phyloP scores from a whole-genome alignment of 1,140 invertebrate species.

The Drosophila kohkoa region DNA sequence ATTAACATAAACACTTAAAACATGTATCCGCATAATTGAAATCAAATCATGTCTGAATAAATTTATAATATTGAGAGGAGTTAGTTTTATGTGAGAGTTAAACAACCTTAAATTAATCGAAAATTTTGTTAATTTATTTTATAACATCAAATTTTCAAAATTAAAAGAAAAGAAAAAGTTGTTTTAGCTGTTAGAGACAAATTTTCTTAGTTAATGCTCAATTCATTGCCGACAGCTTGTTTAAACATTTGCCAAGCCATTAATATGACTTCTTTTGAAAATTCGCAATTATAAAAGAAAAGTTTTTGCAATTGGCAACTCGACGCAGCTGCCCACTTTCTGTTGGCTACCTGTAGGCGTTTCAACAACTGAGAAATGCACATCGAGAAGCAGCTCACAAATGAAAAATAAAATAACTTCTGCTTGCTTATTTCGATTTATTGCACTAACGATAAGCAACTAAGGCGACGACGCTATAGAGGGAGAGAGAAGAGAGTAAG shows the following conservation, averaged over 20 bases:
- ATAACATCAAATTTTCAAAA: no score
- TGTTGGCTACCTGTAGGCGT: slow-evolving; percentile 24
- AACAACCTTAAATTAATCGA: no score
- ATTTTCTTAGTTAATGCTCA: no score
- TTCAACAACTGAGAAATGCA: not conserved
- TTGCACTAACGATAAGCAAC: slow-evolving; percentile 68
- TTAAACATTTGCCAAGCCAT: not conserved
- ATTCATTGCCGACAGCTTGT: no score
- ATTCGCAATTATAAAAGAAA: not conserved
- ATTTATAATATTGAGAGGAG: no score
- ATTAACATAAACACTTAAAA: no score
- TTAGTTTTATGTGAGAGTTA: no score
- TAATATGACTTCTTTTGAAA: not conserved
- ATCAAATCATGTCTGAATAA: no score
- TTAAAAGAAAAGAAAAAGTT: no score
- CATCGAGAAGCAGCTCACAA: slow-evolving; percentile 18
- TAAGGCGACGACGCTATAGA: not conserved
- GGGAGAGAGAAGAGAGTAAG: not conserved
- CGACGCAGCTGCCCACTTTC: not conserved
- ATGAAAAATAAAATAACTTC: slow-evolving; percentile 28
- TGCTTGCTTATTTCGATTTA: slow-evolving; percentile 75
- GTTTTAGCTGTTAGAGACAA: no score
- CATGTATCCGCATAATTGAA: no score
- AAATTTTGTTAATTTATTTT: no score
- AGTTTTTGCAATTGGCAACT: not conserved